phyloP scores from a whole-genome alignment of 2,797 vertebrate genomes.

The Poeciliopsis presidionis region DNA sequence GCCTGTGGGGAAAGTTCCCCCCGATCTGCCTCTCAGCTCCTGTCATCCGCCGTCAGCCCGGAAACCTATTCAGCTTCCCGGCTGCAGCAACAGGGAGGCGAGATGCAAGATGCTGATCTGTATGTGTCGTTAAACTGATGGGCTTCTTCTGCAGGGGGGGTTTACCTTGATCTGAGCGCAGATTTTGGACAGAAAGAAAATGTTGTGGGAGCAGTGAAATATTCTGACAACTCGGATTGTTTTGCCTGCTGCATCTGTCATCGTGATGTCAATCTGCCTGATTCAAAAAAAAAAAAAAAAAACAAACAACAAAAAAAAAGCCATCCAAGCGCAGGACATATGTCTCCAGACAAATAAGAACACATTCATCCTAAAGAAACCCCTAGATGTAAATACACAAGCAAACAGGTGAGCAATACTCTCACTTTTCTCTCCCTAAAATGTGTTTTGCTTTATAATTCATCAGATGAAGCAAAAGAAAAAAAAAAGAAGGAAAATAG shows the following conservation, averaged over 20 bases:
- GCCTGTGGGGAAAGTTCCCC: conserved; percentile 46
- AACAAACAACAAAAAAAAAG: conserved; percentile 17
- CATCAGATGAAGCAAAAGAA: neutral
- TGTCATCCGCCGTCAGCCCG: conserved; percentile 47
- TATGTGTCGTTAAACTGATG: conserved; percentile 36
- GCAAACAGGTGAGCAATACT: conserved; percentile 67
- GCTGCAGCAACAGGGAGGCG: conserved; percentile 49
- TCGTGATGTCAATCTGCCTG: conserved; percentile 46
- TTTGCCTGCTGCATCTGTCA: conserved; percentile 44
- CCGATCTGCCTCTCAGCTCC: conserved; percentile 29
- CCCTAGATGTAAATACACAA: conserved; percentile 29
- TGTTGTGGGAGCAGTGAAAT: neutral
- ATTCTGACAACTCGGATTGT: conserved; percentile 39
- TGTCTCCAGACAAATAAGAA: conserved; percentile 11
- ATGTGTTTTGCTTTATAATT: conserved; percentile 21
- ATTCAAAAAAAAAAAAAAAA: conserved; percentile 16
- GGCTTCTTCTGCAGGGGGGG: conserved; percentile 15
- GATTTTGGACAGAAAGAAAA: neutral
- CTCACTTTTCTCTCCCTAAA: conserved; percentile 41
- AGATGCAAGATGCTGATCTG: conserved; percentile 45
- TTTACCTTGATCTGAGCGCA: neutral
- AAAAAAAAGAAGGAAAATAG: neutral
- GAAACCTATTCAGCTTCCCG: conserved; percentile 29
- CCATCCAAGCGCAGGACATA: conserved; percentile 8
- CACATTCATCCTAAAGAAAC: neutral